Conservation (phyloP, 1,140 invertebrate genomes). For the Caenorhabditis briggsae region DNA sequence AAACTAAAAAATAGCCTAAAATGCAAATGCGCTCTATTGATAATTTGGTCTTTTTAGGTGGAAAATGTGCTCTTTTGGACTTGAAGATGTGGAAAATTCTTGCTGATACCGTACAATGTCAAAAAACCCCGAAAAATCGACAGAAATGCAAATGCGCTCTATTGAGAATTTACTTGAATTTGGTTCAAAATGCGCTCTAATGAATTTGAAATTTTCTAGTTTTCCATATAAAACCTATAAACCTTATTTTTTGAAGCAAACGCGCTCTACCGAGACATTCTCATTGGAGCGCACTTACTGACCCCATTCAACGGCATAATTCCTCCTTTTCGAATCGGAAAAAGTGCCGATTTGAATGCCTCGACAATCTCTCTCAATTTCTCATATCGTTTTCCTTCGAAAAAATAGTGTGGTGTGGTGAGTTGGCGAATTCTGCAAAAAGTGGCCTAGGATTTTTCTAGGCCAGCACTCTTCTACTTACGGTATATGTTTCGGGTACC, state of each 20-base stretch:
- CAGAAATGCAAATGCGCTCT: not conserved
- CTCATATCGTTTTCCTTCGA: conserved; percentile 34
- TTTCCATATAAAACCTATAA: too few species aligned
- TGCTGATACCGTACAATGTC: too few species aligned
- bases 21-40: too few species aligned
- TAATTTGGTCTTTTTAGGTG: too few species aligned
- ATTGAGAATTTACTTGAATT: not conserved
- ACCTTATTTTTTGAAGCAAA: too few species aligned
- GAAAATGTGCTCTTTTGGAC: too few species aligned
- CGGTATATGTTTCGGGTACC: conserved; percentile 36
- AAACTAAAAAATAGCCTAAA: not conserved
- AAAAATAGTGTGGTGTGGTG: conserved; percentile 38
- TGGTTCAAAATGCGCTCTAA: too few species aligned
- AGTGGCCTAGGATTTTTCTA: not conserved
- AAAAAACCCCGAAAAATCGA: too few species aligned
- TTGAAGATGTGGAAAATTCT: too few species aligned
- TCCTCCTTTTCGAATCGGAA: conserved; percentile 45
- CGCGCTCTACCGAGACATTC: too few species aligned
- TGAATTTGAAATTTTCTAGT: too few species aligned
- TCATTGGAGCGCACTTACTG: too few species aligned
- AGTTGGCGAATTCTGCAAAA: conserved; percentile 34
- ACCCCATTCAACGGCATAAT: conserved; percentile 38
- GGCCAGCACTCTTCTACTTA: not conserved
- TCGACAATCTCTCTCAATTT: conserved; percentile 13
- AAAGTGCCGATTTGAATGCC: not conserved